phyloP scores from a whole-genome alignment of 2,797 vertebrate genomes.

The Falco concolor region DNA sequence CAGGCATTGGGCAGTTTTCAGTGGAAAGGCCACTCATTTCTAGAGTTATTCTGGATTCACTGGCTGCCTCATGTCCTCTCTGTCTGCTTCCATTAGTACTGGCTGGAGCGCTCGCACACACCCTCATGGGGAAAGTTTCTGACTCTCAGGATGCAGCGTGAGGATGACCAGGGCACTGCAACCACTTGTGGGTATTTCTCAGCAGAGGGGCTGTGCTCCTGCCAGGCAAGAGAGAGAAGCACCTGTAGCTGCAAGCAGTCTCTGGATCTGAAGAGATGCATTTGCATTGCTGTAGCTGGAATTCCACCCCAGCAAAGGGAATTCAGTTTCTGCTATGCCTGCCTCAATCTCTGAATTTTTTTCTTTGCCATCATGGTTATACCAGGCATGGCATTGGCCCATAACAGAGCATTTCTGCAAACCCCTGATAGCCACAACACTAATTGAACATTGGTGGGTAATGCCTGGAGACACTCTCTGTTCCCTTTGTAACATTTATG shows the following conservation, averaged over 20 bases:
- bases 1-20: neutral
- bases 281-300: neutral
- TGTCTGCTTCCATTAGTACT: neutral
- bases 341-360: neutral
- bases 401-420: neutral
- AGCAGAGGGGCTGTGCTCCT: neutral
- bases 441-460: neutral
- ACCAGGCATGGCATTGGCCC: neutral
- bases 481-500: neutral
- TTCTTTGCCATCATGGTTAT: neutral
- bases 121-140: accelerated
- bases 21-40: neutral
- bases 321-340: neutral
- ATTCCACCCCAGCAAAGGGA: neutral
- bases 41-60: neutral
- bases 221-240: neutral
- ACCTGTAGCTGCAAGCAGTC: neutral
- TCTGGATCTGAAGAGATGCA: neutral
- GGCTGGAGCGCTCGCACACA: neutral
- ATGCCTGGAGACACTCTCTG: accelerated
- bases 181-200: neutral
- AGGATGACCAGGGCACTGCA: neutral
- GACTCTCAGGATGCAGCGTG: neutral
- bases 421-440: neutral
- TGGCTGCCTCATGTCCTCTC: neutral